phyloP scores from a whole-genome alignment of 2,888 invertebrate genomes.

The Deilephila porcellus region DNA sequence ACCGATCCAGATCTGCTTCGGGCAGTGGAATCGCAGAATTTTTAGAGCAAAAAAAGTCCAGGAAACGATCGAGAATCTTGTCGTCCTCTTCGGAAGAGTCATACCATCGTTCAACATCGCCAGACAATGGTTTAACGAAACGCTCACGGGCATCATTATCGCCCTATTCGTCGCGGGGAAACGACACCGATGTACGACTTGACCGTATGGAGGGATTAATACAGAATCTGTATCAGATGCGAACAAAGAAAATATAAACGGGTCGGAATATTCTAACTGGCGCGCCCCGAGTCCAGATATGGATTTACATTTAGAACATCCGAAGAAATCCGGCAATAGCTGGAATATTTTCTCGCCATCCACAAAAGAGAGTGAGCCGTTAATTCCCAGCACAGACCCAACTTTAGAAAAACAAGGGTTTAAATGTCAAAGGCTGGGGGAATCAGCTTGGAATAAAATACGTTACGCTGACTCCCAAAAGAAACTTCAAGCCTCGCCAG shows the following conservation, averaged over 20 bases:
- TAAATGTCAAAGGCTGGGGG: slow-evolving; percentile 25
- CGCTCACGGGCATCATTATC: neutral
- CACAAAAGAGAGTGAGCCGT: slow-evolving; percentile 9
- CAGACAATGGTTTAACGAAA: neutral
- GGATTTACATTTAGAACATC: neutral
- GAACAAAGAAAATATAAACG: neutral
- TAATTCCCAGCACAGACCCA: slow-evolving; percentile 11
- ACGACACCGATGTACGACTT: neutral
- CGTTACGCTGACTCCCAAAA: slow-evolving; percentile 33
- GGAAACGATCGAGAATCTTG: neutral
- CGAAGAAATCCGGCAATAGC: neutral
- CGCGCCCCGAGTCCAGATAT: neutral
- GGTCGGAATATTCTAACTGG: neutral
- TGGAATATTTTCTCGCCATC: neutral
- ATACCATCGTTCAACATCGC: neutral
- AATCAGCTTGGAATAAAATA: slow-evolving; percentile 26
- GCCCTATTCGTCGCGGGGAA: neutral
- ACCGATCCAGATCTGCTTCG: neutral
- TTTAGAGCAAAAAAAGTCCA: neutral
- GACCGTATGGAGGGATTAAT: neutral
- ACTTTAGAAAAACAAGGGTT: slow-evolving; percentile 21
- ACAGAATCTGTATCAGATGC: neutral
- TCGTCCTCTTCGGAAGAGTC: neutral
- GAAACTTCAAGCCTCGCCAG: slow-evolving; percentile 35
- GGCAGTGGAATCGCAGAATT: neutral